phyloP scores from a whole-genome alignment of 1,140 invertebrate species.

The Helicoverpa armigera region DNA sequence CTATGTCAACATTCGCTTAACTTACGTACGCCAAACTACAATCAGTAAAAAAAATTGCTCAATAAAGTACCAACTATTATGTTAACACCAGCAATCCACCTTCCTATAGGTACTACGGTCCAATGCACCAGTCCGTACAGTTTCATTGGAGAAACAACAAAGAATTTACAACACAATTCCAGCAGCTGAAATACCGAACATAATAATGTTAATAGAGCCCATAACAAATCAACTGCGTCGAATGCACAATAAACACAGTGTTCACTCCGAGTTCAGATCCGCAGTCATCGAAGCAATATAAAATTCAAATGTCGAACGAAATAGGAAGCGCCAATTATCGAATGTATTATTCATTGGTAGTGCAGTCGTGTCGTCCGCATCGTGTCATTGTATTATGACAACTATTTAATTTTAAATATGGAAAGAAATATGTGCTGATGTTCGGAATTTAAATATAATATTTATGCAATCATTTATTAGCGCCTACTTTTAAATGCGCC shows the following conservation, averaged over 20 bases:
- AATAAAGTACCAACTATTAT: no score
- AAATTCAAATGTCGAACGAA: constrained; percentile 45
- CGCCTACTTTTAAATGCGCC: no score
- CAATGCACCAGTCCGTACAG: background rate
- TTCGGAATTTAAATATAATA: constrained; percentile 14
- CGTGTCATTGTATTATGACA: constrained; percentile 31
- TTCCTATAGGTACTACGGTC: background rate
- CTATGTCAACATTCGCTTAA: no score
- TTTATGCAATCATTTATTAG: no score
- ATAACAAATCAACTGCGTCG: background rate
- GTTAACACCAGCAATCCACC: no score
- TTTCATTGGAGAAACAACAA: no score
- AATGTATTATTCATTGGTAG: constrained; percentile 48
- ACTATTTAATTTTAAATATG: constrained; percentile 28
- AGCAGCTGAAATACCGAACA: background rate
- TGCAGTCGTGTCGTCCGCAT: constrained; percentile 36
- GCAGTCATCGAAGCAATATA: constrained; percentile 33
- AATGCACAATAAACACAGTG: constrained; percentile 12
- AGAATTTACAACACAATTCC: background rate
- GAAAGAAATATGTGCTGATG: constrained; percentile 18
- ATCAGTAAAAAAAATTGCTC: no score
- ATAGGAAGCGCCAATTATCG: constrained; percentile 48
- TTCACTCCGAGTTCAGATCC: background rate
- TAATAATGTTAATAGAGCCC: background rate
- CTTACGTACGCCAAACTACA: no score